Evolutionary conservation across 2,797 vertebrate species (phyloP).

Genomic region (Anguilla obscura): DNA sequence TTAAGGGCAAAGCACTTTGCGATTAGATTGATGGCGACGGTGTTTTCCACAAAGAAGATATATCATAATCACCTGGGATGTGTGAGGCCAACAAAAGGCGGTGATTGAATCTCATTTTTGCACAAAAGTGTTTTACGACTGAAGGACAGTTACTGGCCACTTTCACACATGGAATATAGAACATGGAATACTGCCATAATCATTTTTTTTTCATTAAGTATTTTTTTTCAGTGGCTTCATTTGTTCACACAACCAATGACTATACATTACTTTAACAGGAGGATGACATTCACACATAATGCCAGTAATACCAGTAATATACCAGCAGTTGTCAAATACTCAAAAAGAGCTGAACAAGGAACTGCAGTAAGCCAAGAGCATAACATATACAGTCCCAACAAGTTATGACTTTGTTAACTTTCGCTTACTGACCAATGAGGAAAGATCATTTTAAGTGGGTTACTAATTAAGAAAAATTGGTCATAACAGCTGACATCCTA

Average conservation of each 20-base stretch:
- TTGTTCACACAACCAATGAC: neutral
- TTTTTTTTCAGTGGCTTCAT: neutral
- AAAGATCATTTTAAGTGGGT: no score
- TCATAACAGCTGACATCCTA: no score
- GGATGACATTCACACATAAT: no score
- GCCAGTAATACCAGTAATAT: no score
- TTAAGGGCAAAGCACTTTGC: slow-evolving; percentile 1
- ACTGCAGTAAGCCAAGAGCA: no score
- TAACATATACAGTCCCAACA: no score
- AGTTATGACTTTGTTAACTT: no score
- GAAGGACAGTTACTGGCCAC: neutral
- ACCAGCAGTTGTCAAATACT: no score
- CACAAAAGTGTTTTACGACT: neutral
- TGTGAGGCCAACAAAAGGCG: neutral
- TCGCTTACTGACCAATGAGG: no score
- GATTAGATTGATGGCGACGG: slow-evolving; percentile 1
- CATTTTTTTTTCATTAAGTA: neutral
- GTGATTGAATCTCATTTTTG: neutral
- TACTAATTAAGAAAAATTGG: no score
- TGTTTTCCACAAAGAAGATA: neutral
- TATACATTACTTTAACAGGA: no score
- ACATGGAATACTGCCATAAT: neutral
- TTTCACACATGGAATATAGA: neutral
- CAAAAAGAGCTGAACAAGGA: no score
- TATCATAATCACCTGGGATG: neutral